Evolutionary conservation across 2,113 vertebrate species (phyloP).

Genomic region (Reinhardtius hippoglossoides): DNA sequence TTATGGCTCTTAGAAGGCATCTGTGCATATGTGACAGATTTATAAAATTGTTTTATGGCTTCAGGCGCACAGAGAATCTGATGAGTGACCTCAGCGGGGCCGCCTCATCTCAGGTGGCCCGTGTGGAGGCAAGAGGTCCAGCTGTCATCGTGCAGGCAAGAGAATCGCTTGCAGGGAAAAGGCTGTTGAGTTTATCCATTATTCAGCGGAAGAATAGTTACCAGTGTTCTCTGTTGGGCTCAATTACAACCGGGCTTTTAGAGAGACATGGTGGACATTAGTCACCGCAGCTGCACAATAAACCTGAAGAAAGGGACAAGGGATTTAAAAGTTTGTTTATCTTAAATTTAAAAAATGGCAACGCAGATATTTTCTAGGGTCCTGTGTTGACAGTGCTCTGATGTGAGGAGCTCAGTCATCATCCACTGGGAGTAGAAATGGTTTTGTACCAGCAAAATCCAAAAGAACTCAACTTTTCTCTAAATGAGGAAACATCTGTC

Average conservation of each 20-base stretch:
- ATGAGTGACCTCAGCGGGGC: not conserved
- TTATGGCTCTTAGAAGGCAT: too few species aligned
- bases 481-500: slow-evolving; percentile 15
- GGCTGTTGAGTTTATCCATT: slow-evolving; percentile 63
- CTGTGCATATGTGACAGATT: too few species aligned
- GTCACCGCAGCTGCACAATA: slow-evolving; percentile 21
- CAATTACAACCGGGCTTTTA: slow-evolving; percentile 55
- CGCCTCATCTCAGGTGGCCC: slow-evolving; percentile 11
- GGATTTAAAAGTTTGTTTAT: slow-evolving; percentile 24
- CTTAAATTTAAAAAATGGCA: slow-evolving; percentile 19
- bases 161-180: slow-evolving; percentile 60
- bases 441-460: not conserved
- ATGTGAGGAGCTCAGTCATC: not conserved
- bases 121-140: slow-evolving; percentile 38
- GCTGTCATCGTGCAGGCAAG: slow-evolving; percentile 59
- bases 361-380: slow-evolving; percentile 4
- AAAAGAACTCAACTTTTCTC: not conserved
- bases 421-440: slow-evolving; percentile 3
- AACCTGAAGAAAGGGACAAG: slow-evolving; percentile 7
- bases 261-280: slow-evolving; percentile 13
- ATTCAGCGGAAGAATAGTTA: slow-evolving; percentile 70
- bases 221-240: slow-evolving; percentile 51
- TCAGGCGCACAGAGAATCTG: too few species aligned
- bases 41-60: too few species aligned
- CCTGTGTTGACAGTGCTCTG: not conserved